Conservation (phyloP, 2,113 vertebrate genomes). For the Phalacrocorax pelagicus region DNA sequence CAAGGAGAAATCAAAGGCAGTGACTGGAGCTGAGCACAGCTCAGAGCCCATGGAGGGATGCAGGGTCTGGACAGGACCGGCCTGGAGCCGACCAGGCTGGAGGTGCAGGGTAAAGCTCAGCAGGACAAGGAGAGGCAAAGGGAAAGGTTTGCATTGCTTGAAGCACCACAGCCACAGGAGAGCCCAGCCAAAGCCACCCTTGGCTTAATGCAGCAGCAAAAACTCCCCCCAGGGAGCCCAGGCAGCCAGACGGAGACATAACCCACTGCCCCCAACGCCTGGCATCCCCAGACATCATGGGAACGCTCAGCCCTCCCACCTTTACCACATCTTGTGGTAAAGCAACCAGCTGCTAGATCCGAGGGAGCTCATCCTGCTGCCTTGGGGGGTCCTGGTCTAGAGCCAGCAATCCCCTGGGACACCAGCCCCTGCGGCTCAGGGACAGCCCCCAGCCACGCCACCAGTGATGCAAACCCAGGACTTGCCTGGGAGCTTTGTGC, state of each 20-base stretch:
- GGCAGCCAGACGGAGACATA: neutral
- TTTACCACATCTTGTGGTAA: neutral
- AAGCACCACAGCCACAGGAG: neutral
- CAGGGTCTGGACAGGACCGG: neutral
- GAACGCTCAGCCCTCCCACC: neutral
- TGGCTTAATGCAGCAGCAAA: neutral
- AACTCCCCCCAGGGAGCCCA: neutral
- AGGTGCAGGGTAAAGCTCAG: neutral
- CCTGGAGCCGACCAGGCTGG: neutral
- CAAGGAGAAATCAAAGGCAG: neutral
- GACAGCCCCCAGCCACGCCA: neutral
- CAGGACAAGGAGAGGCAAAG: neutral
- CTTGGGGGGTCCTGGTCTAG: neutral
- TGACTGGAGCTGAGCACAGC: neutral
- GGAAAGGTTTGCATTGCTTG: neutral
- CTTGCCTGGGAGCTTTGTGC: neutral
- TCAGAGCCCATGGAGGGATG: neutral
- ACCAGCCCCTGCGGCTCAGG: neutral
- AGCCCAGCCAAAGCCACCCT: neutral
- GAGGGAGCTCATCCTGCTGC: neutral
- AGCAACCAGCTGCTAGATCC: neutral
- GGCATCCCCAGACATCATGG: neutral
- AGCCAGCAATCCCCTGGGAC: neutral
- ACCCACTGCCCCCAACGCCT: neutral
- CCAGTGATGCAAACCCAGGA: neutral